phyloP scores from a whole-genome alignment of 92 coral and sea anemone species.

The Micromussa lordhowensis region DNA sequence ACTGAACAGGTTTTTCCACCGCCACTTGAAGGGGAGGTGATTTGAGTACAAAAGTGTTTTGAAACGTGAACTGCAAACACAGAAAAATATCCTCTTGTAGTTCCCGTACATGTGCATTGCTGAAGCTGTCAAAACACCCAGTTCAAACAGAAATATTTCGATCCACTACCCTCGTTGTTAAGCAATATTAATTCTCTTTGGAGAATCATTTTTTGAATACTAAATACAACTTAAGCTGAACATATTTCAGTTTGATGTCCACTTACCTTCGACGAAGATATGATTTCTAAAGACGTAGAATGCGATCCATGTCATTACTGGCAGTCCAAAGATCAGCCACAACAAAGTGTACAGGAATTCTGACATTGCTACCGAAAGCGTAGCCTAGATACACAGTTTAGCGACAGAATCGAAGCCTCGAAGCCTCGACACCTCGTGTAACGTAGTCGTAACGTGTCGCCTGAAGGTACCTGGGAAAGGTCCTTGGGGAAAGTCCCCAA shows the following conservation, averaged over 20 bases:
- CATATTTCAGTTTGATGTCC: background rate
- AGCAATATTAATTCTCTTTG: background rate
- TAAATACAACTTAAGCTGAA: too few relatives aligned
- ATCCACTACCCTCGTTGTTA: background rate
- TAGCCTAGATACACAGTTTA: background rate
- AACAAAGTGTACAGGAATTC: background rate
- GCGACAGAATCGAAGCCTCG: background rate
- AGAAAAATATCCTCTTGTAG: too few relatives aligned
- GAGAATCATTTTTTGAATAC: too few relatives aligned
- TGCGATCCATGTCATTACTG: background rate
- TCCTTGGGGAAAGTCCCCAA: background rate
- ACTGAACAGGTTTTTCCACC: background rate
- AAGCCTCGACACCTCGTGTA: background rate
- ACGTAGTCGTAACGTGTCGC: too few relatives aligned
- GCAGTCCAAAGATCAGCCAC: background rate
- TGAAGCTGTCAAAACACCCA: too few relatives aligned
- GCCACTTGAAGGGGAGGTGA: too few relatives aligned
- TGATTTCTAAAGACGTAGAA: background rate
- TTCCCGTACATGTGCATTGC: too few relatives aligned
- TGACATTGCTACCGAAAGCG: background rate
- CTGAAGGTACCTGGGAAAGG: too few relatives aligned
- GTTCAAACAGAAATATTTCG: background rate
- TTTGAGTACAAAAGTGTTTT: too few relatives aligned
- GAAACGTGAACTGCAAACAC: too few relatives aligned
- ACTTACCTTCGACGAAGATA: background rate